Percentiles rank a stretch among this genome's conserved stretches.
Conservation (phyloP, 2,888 invertebrate genomes). For the Lasioglossum figueresi region DNA sequence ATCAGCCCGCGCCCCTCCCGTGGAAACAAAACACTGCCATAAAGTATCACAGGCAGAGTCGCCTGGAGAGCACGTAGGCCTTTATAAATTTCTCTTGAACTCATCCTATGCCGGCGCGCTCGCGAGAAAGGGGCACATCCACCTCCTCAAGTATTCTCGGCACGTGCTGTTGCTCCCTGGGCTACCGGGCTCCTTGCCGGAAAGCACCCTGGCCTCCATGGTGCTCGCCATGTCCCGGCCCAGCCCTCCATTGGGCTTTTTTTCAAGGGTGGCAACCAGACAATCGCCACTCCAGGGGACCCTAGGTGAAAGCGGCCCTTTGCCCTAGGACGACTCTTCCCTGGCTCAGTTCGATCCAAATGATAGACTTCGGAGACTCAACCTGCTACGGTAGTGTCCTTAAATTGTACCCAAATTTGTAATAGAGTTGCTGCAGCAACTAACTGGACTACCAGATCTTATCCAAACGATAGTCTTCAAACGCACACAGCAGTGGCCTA, state of each 20-base stretch:
- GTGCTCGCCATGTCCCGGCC: constrained; percentile 14
- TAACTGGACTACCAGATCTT: too few relatives aligned
- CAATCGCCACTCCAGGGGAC: constrained; percentile 60
- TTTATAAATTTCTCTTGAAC: constrained; percentile 81
- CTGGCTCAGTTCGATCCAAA: constrained; percentile 9
- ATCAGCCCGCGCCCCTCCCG: constrained; percentile 54
- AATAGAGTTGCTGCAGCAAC: neutral
- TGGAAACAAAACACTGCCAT: constrained; percentile 77
- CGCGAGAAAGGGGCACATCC: constrained; percentile 62
- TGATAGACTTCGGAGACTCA: constrained; percentile 10
- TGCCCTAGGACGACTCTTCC: constrained; percentile 5
- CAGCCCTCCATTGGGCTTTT: constrained; percentile 17
- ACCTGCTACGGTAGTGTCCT: neutral
- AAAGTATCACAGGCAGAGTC: constrained; percentile 69
- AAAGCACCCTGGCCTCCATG: constrained; percentile 6
- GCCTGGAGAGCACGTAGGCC: constrained; percentile 78
- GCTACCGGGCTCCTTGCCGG: constrained; percentile 40
- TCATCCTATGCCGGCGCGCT: constrained; percentile 58
- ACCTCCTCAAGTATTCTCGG: constrained; percentile 78
- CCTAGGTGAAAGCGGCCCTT: constrained; percentile 28
- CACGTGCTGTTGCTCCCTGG: constrained; percentile 74
- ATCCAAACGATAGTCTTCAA: too few relatives aligned
- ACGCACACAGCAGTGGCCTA: neutral
- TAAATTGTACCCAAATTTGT: neutral
- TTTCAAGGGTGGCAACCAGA: constrained; percentile 51